Base-by-base conservation (phyloP, 1,140 invertebrate genomes). In the Sipha flava region DNA sequence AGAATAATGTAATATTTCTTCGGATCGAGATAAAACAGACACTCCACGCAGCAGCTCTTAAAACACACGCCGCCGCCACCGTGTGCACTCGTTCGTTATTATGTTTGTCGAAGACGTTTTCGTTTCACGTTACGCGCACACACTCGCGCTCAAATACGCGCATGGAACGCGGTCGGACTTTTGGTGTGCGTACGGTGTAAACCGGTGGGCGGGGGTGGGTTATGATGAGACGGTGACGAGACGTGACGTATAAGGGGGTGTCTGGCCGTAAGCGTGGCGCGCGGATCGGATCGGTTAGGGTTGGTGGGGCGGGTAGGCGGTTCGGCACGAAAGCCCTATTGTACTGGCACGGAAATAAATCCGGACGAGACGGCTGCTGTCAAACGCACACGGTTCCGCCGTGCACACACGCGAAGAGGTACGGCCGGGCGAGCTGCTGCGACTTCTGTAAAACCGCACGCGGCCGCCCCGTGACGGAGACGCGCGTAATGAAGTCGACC, bases 281-380 rank as follows among this genome's bases (percentile, higher is more conserved):
- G 21, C 10, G 0, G n/a, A 14, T n/a, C n/a, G n/a, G 34, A 23
- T 6, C 5, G 18, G 34, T n/a, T n/a, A n/a, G 34, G 14, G 21
- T 14, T 59, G 57, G 9, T 1, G 26, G 7, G 1, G 62, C 16
- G 72, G 26, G n/a, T 12, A 29, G 34, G 49, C 18, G 45, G 26
- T 34, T 18, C 18, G n/a, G 26, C 31, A 75, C 49, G 54, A 66
- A 54, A 57, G 49, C 31, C 21, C 72, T 10, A 75, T 75, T 75
- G 72, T 75, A 54, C 72, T 16, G 72, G n/a, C n/a, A 75, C 12
- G 47, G 49, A 75, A 75, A 75, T 75, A 75, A 75, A 75, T 75
- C 72, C 72, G n/a, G 26, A 72, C 45, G 9, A 75, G 45, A 75
- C 45, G 72, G 23, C 72, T 75, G 23, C 72, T 75, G 72, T 75